Evolutionary conservation across 2,797 vertebrate species (phyloP), one percentile per base, ranked within the genome.

Genomic region (Tamandua tetradactyla): DNA sequence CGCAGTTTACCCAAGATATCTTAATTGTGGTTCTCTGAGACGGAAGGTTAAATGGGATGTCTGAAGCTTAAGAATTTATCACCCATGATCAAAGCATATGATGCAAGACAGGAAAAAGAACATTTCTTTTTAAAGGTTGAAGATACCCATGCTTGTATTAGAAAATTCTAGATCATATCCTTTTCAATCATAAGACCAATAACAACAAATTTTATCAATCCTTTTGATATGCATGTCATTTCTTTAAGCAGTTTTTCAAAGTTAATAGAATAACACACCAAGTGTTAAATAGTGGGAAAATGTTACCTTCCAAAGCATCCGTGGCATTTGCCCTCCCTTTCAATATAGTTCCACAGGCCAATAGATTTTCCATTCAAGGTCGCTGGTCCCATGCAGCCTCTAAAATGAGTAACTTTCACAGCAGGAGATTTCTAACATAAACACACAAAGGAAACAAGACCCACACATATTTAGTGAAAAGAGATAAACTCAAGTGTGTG

Each of bases 281-380:
- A 1, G 32, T 44, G 30, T 37, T 69, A 47, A 44, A 52, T 2
- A 1, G 0, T 4, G 11, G 66, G 3, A 42, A 0, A 1, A 4
- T 0, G 55, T 96, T 98, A 99, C 99, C 99, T 99, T 98, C 98
- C 99, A 92, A 99, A 99, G 96, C 99, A 99, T 93, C 99, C 99
- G 23, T 93, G 98, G 93, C 99, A 99, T 10, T 94, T 96, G 27
- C 99, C 99, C 89, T 99, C 98, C 93, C 99, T 98, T 92, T 98
- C 98, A 6, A 98, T 1, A 9, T 99, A 99, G 97, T 99, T 99
- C 99, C 99, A 99, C 74, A 99, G 98, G 7, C 99, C 99, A 0
- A 99, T 96, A 44, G 99, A 98, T 91, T 97, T 99, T 88, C 99
- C 99, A 3, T 99, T 99, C 72, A 99, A 96, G 0, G 97, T 98